Base-by-base conservation (phyloP, 1,140 invertebrate species). In the Trinorchestia longiramus region DNA sequence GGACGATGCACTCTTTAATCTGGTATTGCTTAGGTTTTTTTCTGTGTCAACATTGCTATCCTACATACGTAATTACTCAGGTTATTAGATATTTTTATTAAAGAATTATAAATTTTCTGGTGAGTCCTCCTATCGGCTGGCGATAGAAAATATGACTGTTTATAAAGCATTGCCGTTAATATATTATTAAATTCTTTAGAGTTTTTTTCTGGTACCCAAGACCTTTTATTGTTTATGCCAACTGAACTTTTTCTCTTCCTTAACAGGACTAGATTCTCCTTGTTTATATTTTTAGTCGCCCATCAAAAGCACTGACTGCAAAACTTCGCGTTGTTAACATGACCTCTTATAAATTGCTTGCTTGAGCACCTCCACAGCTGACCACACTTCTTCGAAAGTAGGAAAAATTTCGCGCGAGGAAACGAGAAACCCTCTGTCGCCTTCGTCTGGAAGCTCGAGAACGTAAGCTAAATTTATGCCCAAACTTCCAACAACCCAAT, bases 401-500 rank as follows among this genome's bases (percentile, higher is more conserved):
- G 92, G 92, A 43, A 6, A n/a, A 45, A 94, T 94, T 43, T 94
- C 43, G 92, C 40, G 41, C 8, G 92, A 43, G 11, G 92, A 94
- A 47, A 45, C 92, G 43, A 94, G 44, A 47, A 94, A 94, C 44
- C 92, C 92, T 94, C 92, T 94, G 92, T 45, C 92, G 47, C 92
- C 92, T 47, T 94, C 92, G 44, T 45, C 92, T 17, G 92, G 92
- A 40, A 94, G 92, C 92, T 94, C 92, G 43, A 94, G 43, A 94
- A 94, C 92, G 92, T 94, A 94, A 94, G 92, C 92, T 44, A 94
- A 94, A 94, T 94, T 94, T 94, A 94, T 94, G 92, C 92, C 92
- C 92, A 94, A 94, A 94, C 92, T 94, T 94, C 92, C 92, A 94
- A 94, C 92, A 94, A 94, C 92, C 92, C 92, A 94, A 94, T 94